phyloP scores from a whole-genome alignment of 2,113 vertebrate species.

The Furnarius figulus region DNA sequence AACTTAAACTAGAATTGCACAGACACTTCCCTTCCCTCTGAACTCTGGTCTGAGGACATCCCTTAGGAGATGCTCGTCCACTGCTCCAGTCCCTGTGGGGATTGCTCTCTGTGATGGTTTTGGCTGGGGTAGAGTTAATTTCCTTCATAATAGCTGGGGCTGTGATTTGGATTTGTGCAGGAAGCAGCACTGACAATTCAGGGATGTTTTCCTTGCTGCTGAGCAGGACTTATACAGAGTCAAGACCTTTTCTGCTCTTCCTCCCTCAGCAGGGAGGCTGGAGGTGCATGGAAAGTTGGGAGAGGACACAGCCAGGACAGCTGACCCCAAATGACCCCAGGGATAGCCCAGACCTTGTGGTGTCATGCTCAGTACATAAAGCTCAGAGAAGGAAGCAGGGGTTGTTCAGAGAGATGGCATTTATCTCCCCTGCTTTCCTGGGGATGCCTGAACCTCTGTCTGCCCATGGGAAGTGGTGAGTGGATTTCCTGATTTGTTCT shows the following conservation, averaged over 20 bases:
- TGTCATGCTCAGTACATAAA: background rate
- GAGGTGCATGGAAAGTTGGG: background rate
- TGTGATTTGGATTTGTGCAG: background rate
- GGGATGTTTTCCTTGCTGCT: background rate
- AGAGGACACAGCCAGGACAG: background rate
- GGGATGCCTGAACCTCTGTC: background rate
- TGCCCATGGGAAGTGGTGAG: accelerated
- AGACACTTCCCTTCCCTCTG: background rate
- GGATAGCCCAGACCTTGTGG: background rate
- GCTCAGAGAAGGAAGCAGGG: background rate
- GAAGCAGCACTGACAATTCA: background rate
- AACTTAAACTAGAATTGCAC: background rate
- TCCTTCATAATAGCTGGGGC: background rate
- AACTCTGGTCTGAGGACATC: background rate
- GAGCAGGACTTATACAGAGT: background rate
- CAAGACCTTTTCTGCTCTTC: background rate
- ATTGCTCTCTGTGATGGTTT: background rate
- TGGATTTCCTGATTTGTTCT: background rate
- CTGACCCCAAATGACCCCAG: background rate
- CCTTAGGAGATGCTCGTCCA: background rate
- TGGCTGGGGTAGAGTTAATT: background rate
- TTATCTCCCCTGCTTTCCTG: background rate
- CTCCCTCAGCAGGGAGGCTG: background rate
- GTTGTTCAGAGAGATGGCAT: background rate
- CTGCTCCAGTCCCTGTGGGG: background rate